Percentiles rank a stretch among this genome's conserved stretches.
phyloP scores from a whole-genome alignment of 2,113 vertebrate genomes.

The Sprattus sprattus region DNA sequence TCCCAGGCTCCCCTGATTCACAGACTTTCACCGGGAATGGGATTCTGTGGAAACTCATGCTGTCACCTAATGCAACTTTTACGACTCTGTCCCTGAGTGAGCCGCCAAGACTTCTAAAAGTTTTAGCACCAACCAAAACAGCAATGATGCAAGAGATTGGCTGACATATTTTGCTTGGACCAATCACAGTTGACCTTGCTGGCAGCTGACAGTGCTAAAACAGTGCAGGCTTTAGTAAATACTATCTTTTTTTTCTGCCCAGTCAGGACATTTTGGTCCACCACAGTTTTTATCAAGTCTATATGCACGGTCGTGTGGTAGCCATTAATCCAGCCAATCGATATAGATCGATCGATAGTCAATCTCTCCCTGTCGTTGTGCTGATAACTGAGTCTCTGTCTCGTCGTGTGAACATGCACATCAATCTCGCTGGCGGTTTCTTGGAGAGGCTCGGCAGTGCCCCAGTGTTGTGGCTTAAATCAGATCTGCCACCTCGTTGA shows the following conservation, averaged over 20 bases:
- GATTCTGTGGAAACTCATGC: not conserved
- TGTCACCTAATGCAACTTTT: not conserved
- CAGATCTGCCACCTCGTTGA: not conserved
- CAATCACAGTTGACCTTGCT: not conserved
- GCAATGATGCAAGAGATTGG: not conserved
- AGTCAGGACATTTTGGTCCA: not conserved
- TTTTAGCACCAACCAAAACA: not conserved
- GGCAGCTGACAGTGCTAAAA: not conserved
- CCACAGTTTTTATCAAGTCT: conserved; percentile 8
- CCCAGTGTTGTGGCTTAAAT: not conserved
- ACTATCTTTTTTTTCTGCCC: not conserved
- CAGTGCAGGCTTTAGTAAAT: not conserved
- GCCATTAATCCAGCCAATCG: not conserved
- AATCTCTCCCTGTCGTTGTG: not conserved
- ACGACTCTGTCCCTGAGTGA: not conserved
- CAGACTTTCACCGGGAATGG: not conserved
- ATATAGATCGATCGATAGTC: not conserved
- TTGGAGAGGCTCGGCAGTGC: not conserved
- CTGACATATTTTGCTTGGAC: not conserved
- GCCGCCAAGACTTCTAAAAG: not conserved
- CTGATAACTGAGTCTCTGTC: not conserved
- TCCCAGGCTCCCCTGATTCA: not conserved
- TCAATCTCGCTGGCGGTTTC: not conserved
- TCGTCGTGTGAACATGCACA: not conserved
- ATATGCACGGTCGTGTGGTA: not conserved